phyloP scores from a whole-genome alignment of 2,113 vertebrate species.

The Harpagus bidentatus region DNA sequence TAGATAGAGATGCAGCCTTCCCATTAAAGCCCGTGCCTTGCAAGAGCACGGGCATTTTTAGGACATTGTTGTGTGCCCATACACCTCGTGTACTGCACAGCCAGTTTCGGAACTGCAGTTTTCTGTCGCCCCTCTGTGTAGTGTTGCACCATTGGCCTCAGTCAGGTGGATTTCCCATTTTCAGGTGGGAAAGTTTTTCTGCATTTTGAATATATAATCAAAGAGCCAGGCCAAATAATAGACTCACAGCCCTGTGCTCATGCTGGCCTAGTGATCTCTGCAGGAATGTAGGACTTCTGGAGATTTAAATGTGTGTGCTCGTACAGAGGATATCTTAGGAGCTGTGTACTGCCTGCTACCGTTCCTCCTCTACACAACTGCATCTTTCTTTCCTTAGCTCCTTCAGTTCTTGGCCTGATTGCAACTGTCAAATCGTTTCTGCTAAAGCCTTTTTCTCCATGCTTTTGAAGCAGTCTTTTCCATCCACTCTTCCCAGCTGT shows the following conservation, averaged over 20 bases:
- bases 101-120: background rate
- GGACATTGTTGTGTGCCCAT: background rate
- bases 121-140: background rate
- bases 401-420: background rate
- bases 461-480: background rate
- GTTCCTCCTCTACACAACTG: background rate
- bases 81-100: accelerated
- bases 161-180: background rate
- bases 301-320: background rate
- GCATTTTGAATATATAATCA: background rate
- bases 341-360: background rate
- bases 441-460: background rate
- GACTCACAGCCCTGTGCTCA: background rate
- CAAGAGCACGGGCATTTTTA: accelerated
- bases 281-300: background rate
- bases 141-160: background rate
- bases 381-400: background rate
- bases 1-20: accelerated
- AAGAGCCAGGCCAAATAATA: background rate
- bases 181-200: background rate
- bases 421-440: background rate
- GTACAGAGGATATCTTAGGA: background rate
- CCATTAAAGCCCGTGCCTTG: background rate
- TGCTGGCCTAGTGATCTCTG: background rate
- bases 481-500: background rate